Base-by-base conservation (phyloP, 1,140 invertebrate genomes). In the Helicoverpa armigera region DNA sequence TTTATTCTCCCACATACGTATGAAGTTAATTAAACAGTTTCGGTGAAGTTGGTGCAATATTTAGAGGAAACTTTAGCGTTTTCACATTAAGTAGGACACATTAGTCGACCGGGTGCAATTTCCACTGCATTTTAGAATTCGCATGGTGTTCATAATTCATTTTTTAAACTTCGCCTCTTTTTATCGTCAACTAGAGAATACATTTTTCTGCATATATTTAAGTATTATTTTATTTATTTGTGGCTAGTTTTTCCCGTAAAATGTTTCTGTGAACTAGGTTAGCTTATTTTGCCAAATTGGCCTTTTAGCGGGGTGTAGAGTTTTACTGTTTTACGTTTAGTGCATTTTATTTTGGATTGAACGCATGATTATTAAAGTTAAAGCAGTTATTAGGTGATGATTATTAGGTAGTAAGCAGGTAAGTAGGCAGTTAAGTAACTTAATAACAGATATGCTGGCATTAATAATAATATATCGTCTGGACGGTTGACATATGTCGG, bases 101-200 rank as follows among this genome's bases (percentile, higher is more conserved):
- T 61, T 76, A 60, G 56, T 10, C 73, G 73, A 51, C 12, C 63
- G 56, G 56, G 56, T 73, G 53, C 53, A 58, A 73, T 72, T 70
- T 54, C 16, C 73, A 76, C 16, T 63, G 56, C 58, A 60, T 61
- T 77, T 9, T 23, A 77, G 69, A n/a, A 53, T 54, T 13, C 69
- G 53, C 50, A 31, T 23, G 4, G 50, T 43, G 23, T 31, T 16
- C 50, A 54, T 72, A 72, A 72, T 72, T 72, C 50, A 72, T 72
- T 56, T 77, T 77, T 77, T 77, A 9, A 43, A 65, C 29, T 65
- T 77, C 60, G 13, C 7, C 48, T 65, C 75, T 67, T 54, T 72
- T 77, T 77, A 77, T 65, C 29, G 60, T 77, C 51, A 18, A 35
- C 75, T 13, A 3, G 48, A 53, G 75, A 53, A 50, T 67, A 65